These are phyloP conservation scores for Heliocidaris erythrogramma DNA, from an alignment of 35 echinoderm and acorn worm genomes.

Conservation along the genomic window DNA sequence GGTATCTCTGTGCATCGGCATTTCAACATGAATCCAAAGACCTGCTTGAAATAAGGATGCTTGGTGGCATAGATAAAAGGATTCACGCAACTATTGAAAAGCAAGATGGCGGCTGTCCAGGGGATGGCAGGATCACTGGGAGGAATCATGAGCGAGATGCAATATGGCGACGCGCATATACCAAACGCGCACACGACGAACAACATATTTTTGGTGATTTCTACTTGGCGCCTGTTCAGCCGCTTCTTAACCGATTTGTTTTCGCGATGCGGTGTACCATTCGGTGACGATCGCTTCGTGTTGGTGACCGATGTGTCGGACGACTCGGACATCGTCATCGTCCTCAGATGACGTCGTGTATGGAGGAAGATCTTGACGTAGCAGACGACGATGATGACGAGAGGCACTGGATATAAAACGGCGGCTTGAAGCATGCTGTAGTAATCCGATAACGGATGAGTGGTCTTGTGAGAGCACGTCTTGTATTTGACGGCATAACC, in stretches of 20 bases:
- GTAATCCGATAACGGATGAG: conserved; percentile 64
- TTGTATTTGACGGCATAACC: conserved; percentile 78
- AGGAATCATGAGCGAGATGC: conserved; percentile 61
- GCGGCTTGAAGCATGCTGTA: conserved; percentile 75
- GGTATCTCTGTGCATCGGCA: conserved; percentile 66
- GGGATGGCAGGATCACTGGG: conserved; percentile 70
- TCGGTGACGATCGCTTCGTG: background rate
- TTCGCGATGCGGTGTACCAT: background rate
- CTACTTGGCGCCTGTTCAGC: conserved; percentile 65
- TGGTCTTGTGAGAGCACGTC: conserved; percentile 76
- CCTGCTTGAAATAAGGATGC: conserved; percentile 81
- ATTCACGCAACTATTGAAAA: conserved; percentile 81
- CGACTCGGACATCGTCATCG: conserved; percentile 37
- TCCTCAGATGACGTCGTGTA: conserved; percentile 63
- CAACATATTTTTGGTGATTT: conserved; percentile 77
- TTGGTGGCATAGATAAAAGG: conserved; percentile 86
- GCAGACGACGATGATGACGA: conserved; percentile 76
- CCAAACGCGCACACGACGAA: conserved; percentile 73
- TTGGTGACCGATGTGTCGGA: background rate
- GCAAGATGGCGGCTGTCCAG: conserved; percentile 75
- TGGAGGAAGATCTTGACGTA: conserved; percentile 77
- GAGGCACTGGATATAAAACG: conserved; percentile 71
- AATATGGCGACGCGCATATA: conserved; percentile 62
- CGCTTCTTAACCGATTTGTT: conserved; percentile 1
- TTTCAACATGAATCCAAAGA: conserved; percentile 69